Evolutionary conservation across 35 echinoderm and acorn worm species (phyloP).

Genomic region (Holothuria glaberrima): DNA sequence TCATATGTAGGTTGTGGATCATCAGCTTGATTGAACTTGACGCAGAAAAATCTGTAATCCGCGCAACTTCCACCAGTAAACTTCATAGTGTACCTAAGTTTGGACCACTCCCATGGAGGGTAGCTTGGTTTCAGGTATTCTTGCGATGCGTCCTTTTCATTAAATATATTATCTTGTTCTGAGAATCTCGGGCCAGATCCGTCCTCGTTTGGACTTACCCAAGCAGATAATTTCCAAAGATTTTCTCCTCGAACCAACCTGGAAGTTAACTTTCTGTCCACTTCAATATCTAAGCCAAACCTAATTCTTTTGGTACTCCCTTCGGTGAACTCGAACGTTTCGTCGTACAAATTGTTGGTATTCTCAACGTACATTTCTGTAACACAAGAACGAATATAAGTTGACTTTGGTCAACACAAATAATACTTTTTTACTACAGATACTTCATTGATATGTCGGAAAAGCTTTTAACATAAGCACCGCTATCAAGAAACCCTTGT

Average conservation of each 20-base stretch:
- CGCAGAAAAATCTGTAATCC: conserved; percentile 54
- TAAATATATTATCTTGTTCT: conserved; percentile 16
- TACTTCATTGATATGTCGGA: no score
- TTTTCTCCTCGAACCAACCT: conserved; percentile 27
- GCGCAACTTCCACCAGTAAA: conserved; percentile 26
- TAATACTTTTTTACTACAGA: no score
- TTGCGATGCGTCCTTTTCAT: neutral
- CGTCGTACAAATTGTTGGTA: neutral
- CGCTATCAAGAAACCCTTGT: no score
- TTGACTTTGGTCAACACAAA: neutral
- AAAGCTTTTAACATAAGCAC: no score
- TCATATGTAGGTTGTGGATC: conserved; percentile 16
- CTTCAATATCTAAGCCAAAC: conserved; percentile 34
- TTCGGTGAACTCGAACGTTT: conserved; percentile 8
- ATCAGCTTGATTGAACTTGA: conserved; percentile 23
- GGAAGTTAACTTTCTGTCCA: conserved; percentile 32
- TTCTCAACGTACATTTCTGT: conserved; percentile 44
- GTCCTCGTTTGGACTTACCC: conserved; percentile 48
- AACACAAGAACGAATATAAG: neutral
- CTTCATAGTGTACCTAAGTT: conserved; percentile 36
- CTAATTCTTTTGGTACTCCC: conserved; percentile 23
- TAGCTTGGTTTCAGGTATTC: conserved; percentile 24
- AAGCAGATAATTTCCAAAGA: conserved; percentile 54
- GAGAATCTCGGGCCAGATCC: conserved; percentile 43
- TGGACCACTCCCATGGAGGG: conserved; percentile 6